phyloP scores from a whole-genome alignment of 2,113 vertebrate species.

The Atherinomorus stipes region DNA sequence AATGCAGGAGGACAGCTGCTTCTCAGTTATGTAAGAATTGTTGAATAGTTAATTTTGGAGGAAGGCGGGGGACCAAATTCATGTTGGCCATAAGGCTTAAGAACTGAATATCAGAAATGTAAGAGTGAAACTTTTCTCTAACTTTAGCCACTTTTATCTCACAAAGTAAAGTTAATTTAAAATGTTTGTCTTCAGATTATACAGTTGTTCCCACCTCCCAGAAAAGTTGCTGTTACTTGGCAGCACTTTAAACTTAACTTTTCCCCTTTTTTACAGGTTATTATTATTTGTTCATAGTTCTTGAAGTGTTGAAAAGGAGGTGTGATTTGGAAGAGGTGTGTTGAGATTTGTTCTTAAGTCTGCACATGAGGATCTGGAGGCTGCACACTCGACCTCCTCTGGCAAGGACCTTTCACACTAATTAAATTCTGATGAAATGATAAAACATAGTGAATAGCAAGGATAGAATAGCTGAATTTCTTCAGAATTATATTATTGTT shows the following conservation, averaged over 20 bases:
- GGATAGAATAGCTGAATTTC: too few species aligned
- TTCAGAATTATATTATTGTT: too few species aligned
- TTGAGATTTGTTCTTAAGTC: background rate
- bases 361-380: background rate
- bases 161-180: background rate
- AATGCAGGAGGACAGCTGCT: background rate
- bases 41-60: background rate
- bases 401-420: too few species aligned
- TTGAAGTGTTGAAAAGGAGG: background rate
- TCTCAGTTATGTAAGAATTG: background rate
- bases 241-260: background rate
- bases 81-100: background rate
- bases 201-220: background rate
- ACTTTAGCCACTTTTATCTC: background rate
- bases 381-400: too few species aligned
- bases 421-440: too few species aligned
- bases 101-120: background rate
- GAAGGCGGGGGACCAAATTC: background rate
- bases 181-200: background rate
- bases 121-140: background rate
- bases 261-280: background rate
- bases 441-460: too few species aligned
- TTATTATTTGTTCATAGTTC: background rate
- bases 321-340: too few species aligned
- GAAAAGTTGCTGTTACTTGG: background rate